Base-by-base conservation (phyloP, 1,140 invertebrate species). In the Pygmarrhopalites habei region DNA sequence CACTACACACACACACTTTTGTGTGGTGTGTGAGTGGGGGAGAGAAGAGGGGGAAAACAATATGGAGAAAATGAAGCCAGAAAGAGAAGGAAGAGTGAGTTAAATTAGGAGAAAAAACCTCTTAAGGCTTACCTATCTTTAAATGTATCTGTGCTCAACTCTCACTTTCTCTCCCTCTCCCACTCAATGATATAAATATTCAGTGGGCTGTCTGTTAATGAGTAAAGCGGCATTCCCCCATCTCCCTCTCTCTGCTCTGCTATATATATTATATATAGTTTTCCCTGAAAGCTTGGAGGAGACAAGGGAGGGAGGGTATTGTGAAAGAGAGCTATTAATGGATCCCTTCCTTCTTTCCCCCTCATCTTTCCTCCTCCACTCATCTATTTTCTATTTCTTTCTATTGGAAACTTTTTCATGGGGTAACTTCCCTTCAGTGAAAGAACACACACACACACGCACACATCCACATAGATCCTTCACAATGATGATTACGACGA, bases 221-320 rank as follows among this genome's bases (percentile, higher is more conserved):
- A 62, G 52, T 62, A 56, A 55, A 62, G 51, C 46, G 51, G 29
- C 55, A 43, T 63, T 63, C 41, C 55, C 55, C 51, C 46, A 30
- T 58, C 47, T 39, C 53, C 47, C 26, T 30, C 39, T 63, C 35
- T 35, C 29, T 58, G 41, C 14, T 63, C 32, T 21, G 10, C 44
- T n/a, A 5, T n/a, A 46, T 3, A n/a, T 46, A 19, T 46, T n/a
- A 17, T 4, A 21, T 46, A 46, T 21, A 10, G 44, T 46, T 46
- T 21, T 10, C 5, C 10, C 15, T 35, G 32, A 35, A 35, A 7
- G 32, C 32, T 7, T 35, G 32, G 5, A 7, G n/a, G n/a, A n/a
- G n/a, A n/a, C n/a, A n/a, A n/a, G n/a, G n/a, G n/a, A n/a, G n/a
- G n/a, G n/a, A n/a, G n/a, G n/a, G 32, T 15, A 35, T 35, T 35